Evolutionary conservation across 2,797 vertebrate species (phyloP).

Genomic region (Poecilia velifera): DNA sequence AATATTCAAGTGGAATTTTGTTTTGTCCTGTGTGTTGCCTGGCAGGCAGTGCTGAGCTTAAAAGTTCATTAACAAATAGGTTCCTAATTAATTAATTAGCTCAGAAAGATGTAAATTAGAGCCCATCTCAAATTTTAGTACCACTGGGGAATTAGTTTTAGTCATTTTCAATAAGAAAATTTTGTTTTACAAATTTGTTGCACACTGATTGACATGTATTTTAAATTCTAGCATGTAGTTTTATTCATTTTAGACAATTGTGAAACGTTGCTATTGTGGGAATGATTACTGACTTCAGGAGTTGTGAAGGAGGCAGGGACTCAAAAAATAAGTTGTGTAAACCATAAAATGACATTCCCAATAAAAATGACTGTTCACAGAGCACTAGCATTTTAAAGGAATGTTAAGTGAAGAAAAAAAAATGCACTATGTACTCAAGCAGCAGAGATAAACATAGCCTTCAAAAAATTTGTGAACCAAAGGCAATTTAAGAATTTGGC

Average conservation of each 20-base stretch:
- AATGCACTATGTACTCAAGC: neutral
- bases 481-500: neutral
- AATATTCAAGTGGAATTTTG: fast-evolving
- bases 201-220: neutral
- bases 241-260: neutral
- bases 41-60: constrained; percentile 6
- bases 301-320: neutral
- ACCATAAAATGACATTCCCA: neutral
- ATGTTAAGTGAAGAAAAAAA: neutral
- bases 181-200: neutral
- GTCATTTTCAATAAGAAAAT: neutral
- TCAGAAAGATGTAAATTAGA: no score
- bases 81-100: no score
- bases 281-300: neutral
- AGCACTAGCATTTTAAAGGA: neutral
- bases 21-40: neutral
- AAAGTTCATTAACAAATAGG: no score
- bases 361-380: neutral
- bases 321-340: neutral
- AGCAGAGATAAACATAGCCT: neutral
- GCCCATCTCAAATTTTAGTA: neutral
- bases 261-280: neutral
- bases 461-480: neutral
- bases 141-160: neutral
- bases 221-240: neutral